Evolutionary conservation across 2,888 invertebrate genomes (phyloP).

Genomic region (Meghimatium bilineatum): DNA sequence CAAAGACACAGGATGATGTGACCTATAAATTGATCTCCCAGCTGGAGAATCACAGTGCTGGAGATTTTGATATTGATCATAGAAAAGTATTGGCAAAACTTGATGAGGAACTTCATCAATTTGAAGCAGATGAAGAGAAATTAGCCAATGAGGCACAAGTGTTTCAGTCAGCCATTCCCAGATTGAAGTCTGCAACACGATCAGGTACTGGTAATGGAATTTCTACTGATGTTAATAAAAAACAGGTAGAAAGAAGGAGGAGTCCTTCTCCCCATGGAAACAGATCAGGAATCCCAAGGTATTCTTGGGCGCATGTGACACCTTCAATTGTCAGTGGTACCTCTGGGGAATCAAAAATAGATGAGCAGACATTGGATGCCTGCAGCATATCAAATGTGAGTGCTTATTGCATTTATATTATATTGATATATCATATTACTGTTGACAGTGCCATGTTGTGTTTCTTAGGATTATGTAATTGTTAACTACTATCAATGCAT

Average conservation of each 20-base stretch:
- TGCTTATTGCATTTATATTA: no score
- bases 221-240: neutral
- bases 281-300: conserved; percentile 4
- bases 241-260: neutral
- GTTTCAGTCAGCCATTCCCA: conserved; percentile 2
- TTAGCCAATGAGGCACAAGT: neutral
- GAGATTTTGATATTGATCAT: neutral
- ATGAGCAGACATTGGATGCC: conserved; percentile 14
- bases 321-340: neutral
- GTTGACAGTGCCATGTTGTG: no score
- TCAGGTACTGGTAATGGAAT: neutral
- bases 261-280: neutral
- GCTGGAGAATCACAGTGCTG: no score
- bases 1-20: neutral
- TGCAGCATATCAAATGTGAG: conserved; percentile 3
- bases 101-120: conserved; percentile 35
- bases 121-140: conserved; percentile 26
- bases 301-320: neutral
- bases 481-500: no score
- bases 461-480: no score
- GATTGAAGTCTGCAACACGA: neutral
- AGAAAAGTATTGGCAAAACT: neutral
- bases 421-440: no score
- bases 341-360: conserved; percentile 20
- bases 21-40: neutral